Evolutionary conservation across 37 sponge, comb jelly and placozoan genomes (phyloP).

Genomic region (Beroe ovata): DNA sequence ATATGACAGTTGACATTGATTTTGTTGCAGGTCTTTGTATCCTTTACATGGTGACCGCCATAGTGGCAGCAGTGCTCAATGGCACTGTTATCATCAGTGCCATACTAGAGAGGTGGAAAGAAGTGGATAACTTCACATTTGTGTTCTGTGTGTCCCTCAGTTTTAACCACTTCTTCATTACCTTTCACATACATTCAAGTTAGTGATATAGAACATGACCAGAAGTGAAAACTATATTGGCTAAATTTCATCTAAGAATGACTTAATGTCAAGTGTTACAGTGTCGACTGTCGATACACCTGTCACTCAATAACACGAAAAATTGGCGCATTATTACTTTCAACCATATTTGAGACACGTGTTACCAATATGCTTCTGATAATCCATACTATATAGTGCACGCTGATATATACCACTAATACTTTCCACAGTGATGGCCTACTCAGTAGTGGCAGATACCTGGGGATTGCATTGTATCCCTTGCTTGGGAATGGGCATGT

Average conservation of each 20-base stretch:
- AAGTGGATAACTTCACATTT: slow-evolving; percentile 64
- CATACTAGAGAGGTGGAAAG: slow-evolving; percentile 48
- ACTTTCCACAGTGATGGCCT: slow-evolving; percentile 54
- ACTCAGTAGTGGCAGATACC: slow-evolving; percentile 48
- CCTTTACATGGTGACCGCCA: neutral
- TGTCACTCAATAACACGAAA: too few species aligned
- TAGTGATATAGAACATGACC: too few species aligned
- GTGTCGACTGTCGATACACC: too few species aligned
- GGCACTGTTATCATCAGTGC: slow-evolving; percentile 24
- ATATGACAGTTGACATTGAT: too few species aligned
- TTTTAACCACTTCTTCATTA: slow-evolving; percentile 47
- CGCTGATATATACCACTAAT: too few species aligned
- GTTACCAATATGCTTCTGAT: too few species aligned
- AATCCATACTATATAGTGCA: too few species aligned
- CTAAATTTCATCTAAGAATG: too few species aligned
- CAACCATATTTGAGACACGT: too few species aligned
- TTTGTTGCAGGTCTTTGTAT: neutral
- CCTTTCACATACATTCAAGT: slow-evolving; percentile 59
- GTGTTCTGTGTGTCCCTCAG: slow-evolving; percentile 66
- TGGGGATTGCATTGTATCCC: slow-evolving; percentile 17
- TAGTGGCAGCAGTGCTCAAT: neutral
- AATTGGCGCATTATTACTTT: too few species aligned
- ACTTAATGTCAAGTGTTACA: too few species aligned
- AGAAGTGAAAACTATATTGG: too few species aligned
- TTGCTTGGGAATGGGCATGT: slow-evolving; percentile 31